Base-by-base conservation (phyloP, 92 coral and sea anemone genomes). In the Zoanthus solanderi region DNA sequence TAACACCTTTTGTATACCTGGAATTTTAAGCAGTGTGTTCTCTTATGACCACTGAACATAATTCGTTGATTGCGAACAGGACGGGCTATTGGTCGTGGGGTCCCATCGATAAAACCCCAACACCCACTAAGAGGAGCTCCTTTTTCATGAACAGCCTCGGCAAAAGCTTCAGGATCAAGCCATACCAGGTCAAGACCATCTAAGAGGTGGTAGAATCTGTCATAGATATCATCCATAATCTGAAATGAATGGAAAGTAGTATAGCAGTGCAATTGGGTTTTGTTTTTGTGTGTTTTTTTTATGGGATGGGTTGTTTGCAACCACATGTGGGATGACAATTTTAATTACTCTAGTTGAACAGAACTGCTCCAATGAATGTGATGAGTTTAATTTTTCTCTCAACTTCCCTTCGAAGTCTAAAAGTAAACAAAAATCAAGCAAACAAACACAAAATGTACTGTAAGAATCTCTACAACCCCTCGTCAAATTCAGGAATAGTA, bases 91-190 rank as follows among this genome's bases (percentile, higher is more conserved):
- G 74, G 86, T 73, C 92, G 45, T 65, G 79, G 78, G 31, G 92
- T 89, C 78, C 92, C 88, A 89, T 89, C 92, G 48, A 79, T 78
- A 34, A 90, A 90, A 65, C 93, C 90, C 90, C 90, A 90, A 82
- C 91, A 87, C 78, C 84, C 87, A 75, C 65, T 68, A 61, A 90
- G 90, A 66, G 93, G 91, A 67, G 93, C 93, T 45, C 88, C 85
- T 83, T 90, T 90, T 65, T 72, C 77, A 42, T 87, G 85, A 54
- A 87, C 78, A 61, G 63, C 88, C 78, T 79, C 60, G 7, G 88
- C 83, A 76, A 87, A 90, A 72, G 76, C 48, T 72, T 90, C 93
- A 66, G 88, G 88, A 66, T 87, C 75, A 74, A 90, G 72, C 88
- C 93, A 80, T 73, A 83, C 93, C 76, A 90, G 79, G 88, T 87